phyloP scores from a whole-genome alignment of 2,797 vertebrate genomes.

The Channallabes apus region DNA sequence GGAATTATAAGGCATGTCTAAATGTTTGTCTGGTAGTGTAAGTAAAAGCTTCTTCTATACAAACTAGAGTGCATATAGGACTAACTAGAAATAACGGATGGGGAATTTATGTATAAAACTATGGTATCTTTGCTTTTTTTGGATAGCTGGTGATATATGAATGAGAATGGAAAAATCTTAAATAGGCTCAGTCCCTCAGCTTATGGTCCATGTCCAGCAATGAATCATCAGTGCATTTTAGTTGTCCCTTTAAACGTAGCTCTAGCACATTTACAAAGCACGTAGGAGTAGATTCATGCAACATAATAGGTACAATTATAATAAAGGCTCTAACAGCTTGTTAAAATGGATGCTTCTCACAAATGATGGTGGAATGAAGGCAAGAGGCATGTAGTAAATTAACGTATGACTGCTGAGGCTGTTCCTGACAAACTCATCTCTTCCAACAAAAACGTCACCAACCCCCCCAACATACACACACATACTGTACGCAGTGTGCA shows the following conservation, averaged over 20 bases:
- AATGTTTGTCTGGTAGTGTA: too few species aligned
- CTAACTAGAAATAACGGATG: neutral
- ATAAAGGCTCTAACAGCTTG: slow-evolving; percentile 3
- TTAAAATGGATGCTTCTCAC: neutral
- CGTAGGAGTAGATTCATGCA: neutral
- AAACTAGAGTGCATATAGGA: neutral
- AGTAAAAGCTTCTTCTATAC: neutral
- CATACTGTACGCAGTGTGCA: neutral
- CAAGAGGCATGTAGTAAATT: neutral
- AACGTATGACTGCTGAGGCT: neutral
- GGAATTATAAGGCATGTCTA: too few species aligned
- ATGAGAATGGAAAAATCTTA: neutral
- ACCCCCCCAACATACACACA: neutral
- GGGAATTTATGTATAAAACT: neutral
- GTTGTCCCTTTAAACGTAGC: neutral
- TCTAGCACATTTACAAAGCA: neutral
- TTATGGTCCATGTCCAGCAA: neutral
- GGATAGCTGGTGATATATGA: neutral
- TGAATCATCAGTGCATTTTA: neutral
- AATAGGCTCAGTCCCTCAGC: neutral
- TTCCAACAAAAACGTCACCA: slow-evolving; percentile 11
- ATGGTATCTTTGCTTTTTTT: neutral
- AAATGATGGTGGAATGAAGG: neutral
- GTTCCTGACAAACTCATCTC: slow-evolving; percentile 30
- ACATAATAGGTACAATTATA: neutral